Conservation (phyloP, 2,888 invertebrate genomes). For the Eristalis pertinax region DNA sequence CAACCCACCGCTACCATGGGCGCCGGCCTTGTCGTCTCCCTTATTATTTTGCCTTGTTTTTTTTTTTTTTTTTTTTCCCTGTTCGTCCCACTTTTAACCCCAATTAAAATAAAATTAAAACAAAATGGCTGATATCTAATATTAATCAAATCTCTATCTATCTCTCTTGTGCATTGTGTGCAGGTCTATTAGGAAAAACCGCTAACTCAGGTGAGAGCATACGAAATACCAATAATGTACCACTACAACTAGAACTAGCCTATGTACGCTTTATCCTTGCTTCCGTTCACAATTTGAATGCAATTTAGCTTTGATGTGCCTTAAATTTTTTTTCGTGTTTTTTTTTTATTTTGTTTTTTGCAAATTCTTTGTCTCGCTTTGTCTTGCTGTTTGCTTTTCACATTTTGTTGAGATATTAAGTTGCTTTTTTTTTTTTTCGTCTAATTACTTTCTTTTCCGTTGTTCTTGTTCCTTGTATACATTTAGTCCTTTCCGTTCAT, state of each 20-base stretch:
- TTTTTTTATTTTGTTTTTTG: slow-evolving; percentile 33
- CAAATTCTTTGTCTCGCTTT: slow-evolving; percentile 8
- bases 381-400: slow-evolving; percentile 27
- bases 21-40: no score
- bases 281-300: slow-evolving; percentile 57
- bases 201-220: slow-evolving; percentile 79
- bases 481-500: background rate
- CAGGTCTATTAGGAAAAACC: slow-evolving; percentile 81
- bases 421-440: background rate
- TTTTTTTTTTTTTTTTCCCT: background rate
- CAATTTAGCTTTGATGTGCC: slow-evolving; percentile 51
- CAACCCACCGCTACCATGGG: no score
- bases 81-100: slow-evolving; percentile 36
- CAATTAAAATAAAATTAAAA: slow-evolving; percentile 50
- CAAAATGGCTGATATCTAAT: slow-evolving; percentile 56
- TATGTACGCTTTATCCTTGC: slow-evolving; percentile 5
- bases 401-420: slow-evolving; percentile 18
- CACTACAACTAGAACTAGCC: background rate
- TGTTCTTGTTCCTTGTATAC: background rate
- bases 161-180: slow-evolving; percentile 65
- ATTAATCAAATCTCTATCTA: slow-evolving; percentile 66
- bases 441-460: slow-evolving; percentile 4
- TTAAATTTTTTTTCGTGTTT: slow-evolving; percentile 6
- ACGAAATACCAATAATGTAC: slow-evolving; percentile 1
- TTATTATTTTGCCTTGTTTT: background rate